phyloP scores from a whole-genome alignment of 2,113 vertebrate genomes.

The Maccullochella peelii region DNA sequence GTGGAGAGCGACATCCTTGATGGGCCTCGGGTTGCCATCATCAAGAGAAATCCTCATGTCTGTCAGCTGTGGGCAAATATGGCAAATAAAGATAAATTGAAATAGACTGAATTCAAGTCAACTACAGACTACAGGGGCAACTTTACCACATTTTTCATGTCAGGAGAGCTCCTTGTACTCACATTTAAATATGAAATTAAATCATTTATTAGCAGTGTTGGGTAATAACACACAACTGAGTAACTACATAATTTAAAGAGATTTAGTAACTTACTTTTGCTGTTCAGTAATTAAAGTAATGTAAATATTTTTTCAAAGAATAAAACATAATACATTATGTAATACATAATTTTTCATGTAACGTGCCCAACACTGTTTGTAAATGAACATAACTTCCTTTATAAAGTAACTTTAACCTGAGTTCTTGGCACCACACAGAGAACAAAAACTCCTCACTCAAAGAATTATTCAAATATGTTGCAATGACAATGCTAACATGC shows the following conservation, averaged over 20 bases:
- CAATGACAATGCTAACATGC: no score
- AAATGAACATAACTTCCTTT: background rate
- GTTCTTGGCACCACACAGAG: background rate
- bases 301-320: background rate
- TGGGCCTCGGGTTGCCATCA: conserved; percentile 16
- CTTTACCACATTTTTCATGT: background rate
- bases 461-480: no score
- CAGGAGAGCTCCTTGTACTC: background rate
- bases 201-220: background rate
- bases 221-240: background rate
- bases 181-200: background rate
- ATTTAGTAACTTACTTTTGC: background rate
- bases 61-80: conserved; percentile 37
- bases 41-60: conserved; percentile 36
- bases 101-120: background rate
- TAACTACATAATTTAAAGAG: background rate
- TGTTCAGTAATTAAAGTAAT: background rate
- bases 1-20: conserved; percentile 43
- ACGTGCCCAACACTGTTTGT: background rate
- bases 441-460: no score
- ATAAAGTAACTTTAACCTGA: background rate
- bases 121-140: background rate
- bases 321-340: no score
- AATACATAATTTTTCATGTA: no score
- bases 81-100: conserved; percentile 23